These are phyloP conservation scores for Peromyscus eremicus DNA, from an alignment of 2,797 vertebrate genomes.

Conservation along the genomic window DNA sequence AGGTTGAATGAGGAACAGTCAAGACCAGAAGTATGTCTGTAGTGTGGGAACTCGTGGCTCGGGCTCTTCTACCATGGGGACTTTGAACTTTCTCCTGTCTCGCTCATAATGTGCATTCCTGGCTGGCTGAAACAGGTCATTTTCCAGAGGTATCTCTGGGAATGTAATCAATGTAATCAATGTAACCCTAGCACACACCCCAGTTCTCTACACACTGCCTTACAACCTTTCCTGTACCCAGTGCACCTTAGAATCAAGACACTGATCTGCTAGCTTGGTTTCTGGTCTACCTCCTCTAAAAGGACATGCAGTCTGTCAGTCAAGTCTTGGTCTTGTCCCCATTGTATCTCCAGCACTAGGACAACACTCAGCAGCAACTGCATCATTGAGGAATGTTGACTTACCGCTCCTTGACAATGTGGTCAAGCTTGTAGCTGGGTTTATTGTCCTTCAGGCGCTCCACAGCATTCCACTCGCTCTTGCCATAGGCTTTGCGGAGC, in stretches of 20 bases:
- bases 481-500: constrained; percentile 95
- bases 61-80: neutral
- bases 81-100: neutral
- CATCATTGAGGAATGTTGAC: neutral
- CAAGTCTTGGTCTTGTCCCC: neutral
- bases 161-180: neutral
- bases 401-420: constrained; percentile 98
- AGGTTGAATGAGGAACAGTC: neutral
- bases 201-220: neutral
- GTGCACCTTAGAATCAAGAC: neutral
- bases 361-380: neutral
- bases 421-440: constrained; percentile 96
- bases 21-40: neutral
- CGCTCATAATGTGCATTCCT: neutral
- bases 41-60: too few species aligned
- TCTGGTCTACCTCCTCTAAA: neutral
- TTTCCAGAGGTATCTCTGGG: neutral
- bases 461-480: constrained; percentile 93
- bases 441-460: constrained; percentile 95
- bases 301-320: neutral
- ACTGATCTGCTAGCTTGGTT: neutral
- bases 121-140: neutral
- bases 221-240: neutral
- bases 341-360: neutral
- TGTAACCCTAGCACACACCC: too few species aligned